Conservation (phyloP, 2,113 vertebrate genomes). For the Hippocampus abdominalis region DNA sequence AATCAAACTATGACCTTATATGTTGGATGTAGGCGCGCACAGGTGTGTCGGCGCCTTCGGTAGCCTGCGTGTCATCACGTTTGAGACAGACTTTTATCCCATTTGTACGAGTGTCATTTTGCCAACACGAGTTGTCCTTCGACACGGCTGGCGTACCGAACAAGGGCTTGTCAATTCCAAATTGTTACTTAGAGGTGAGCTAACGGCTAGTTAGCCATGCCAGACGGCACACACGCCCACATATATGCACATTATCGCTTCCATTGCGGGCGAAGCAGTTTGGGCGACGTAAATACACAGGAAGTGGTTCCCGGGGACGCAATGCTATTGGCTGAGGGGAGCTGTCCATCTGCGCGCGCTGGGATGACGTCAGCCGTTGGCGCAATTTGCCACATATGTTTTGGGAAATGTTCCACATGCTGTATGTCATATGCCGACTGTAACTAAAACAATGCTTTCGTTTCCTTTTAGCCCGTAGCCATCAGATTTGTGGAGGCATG, state of each 20-base stretch:
- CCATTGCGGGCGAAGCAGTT: constrained; percentile 32
- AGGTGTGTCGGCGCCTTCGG: constrained; percentile 16
- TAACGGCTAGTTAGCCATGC: constrained; percentile 3
- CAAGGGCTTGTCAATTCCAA: neutral
- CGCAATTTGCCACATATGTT: neutral
- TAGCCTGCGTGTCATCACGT: neutral
- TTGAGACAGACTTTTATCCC: neutral
- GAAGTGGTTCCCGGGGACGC: constrained; percentile 43
- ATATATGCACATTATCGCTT: constrained; percentile 41
- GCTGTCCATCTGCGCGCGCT: constrained; percentile 38
- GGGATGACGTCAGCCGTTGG: neutral
- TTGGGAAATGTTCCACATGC: constrained; percentile 19
- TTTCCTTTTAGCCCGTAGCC: constrained; percentile 39
- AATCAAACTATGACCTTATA: constrained; percentile 11
- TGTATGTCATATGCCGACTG: constrained; percentile 13
- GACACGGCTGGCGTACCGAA: neutral
- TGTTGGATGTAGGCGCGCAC: constrained; percentile 31
- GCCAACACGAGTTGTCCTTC: constrained; percentile 8
- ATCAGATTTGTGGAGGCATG: constrained; percentile 74
- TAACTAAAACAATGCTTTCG: constrained; percentile 19
- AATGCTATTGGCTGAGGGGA: constrained; percentile 43
- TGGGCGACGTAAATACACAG: constrained; percentile 38
- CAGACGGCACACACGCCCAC: neutral
- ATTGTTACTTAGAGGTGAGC: neutral
- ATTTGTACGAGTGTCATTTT: neutral